Percentiles rank a stretch among this genome's conserved stretches.
These are phyloP conservation scores for Poliocrania exsul DNA, from an alignment of 2,797 vertebrate genomes.

Conservation along the genomic window DNA sequence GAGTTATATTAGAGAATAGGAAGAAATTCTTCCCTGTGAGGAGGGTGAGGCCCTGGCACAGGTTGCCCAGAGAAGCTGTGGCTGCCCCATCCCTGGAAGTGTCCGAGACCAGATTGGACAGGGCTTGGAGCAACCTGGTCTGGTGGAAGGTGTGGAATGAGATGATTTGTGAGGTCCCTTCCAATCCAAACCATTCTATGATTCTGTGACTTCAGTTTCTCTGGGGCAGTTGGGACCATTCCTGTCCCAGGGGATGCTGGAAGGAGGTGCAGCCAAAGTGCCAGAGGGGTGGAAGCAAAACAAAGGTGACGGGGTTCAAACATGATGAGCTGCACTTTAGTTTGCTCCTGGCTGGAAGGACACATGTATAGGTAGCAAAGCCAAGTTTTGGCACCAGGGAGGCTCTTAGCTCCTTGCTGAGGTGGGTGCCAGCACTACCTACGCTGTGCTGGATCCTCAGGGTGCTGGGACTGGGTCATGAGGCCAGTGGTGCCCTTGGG, in stretches of 20 bases:
- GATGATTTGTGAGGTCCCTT: neutral
- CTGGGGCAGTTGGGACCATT: neutral
- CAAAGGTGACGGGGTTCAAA: fast-evolving
- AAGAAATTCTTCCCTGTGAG: neutral
- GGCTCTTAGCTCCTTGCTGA: neutral
- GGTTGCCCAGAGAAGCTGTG: neutral
- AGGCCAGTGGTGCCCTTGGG: neutral
- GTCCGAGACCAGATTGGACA: neutral
- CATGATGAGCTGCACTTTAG: neutral
- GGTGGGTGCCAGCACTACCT: neutral
- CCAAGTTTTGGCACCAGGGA: neutral
- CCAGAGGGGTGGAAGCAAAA: neutral
- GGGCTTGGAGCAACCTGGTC: neutral
- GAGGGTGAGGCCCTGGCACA: fast-evolving
- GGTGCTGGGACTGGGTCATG: neutral
- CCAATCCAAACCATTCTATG: neutral
- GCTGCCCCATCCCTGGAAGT: neutral
- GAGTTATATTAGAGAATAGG: neutral
- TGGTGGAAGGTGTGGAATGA: neutral
- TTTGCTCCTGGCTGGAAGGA: neutral
- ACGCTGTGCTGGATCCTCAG: neutral
- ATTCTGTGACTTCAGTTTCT: neutral
- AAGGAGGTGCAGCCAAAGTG: neutral
- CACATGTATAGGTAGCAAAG: neutral
- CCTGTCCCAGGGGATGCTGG: neutral